Evolutionary conservation across 2,113 vertebrate species (phyloP), one percentile per base, ranked within the genome.

Genomic region (Maccullochella peelii): DNA sequence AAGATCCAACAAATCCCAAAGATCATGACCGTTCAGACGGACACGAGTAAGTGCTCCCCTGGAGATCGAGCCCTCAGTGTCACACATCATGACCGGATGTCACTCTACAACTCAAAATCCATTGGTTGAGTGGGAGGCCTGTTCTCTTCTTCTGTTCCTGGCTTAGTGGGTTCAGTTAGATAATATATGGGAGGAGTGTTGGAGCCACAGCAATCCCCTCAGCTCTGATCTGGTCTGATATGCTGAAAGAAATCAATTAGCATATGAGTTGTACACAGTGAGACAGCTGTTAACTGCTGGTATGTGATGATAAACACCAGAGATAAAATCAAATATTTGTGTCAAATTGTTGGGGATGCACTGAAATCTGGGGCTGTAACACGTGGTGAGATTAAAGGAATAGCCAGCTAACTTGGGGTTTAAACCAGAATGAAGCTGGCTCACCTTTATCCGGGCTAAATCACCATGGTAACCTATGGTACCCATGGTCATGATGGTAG

Each of bases 11-110:
- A 83, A 92, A 94, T 84, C 38, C 18, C 81, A 86, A 93, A 88
- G 91, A 94, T 88, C 33, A 79, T 89, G 93, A 95, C 47, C 83
- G 93, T 42, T 75, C 67, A 21, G 49, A 87, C 4, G 90, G 88
- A 91, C 93, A 92, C 0, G 94, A 96, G 98, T 99, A 94, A 97
- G 97, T 95, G 91, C 82, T 91, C 12, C 40, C 55, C 50, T 36
- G 27, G 61, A 73, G 74, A 88, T 82, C 81, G 61, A 59, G 55
- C 65, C 62, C 66, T 65, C 83, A 6, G 76, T 92, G 89, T 90
- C 18, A 7, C 40, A 52, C n/a, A 57, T 50, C 69, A 73, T 65
- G 82, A 85, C 78, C 62, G 1, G 14, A 86, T 2, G 15, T 92
- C 38, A 84, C 36, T 16, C 7, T 70, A 82, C 71, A 79, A 88